Base-by-base conservation (phyloP, 2,797 vertebrate species). In the Calcarius lapponicus region DNA sequence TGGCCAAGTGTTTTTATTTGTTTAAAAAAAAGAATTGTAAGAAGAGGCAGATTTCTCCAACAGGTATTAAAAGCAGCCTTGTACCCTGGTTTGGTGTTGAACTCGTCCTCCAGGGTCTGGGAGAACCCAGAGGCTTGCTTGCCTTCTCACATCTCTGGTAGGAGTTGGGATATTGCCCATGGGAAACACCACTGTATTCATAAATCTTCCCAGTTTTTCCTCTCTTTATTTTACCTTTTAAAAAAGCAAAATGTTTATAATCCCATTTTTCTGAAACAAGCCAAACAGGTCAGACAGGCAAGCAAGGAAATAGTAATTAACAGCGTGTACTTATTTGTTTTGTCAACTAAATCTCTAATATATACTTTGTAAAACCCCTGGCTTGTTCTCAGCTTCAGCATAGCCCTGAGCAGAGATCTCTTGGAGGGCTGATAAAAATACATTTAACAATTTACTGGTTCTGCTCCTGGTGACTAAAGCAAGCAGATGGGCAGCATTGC, bases 381-480 rank as follows among this genome's bases (percentile, higher is more conserved):
- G 53, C 88, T 94, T 47, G 67, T 90, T 92, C 93, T 83, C 95
- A 89, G 86, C 88, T 93, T 70, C 62, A 74, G 28, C 66, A 26
- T 83, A 75, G 84, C 93, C 90, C 75, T 80, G 80, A 97, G 94
- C 82, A 93, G 88, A 96, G 36, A 57, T 80, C 86, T 94, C 73
- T 71, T 84, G 91, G 48, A 92, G 92, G 92, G 53, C 76, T 81
- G 93, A 95, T 94, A 70, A 92, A 95, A 97, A 97, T 64, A 62
- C 60, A 64, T 92, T 92, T 86, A 92, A 92, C 62, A 92, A 81
- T 96, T 97, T 87, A 86, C 86, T 96, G 85, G 48, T 95, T 96
- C 3, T 24, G 76, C 74, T 97, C 75, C 79, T 88, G 57, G 50
- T 80, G 80, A 93, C 91, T 92, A 31, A 95, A 94, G 92, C 80